Percentiles rank a stretch among this genome's conserved stretches.
Evolutionary conservation across 2,797 vertebrate species (phyloP).

Genomic region (Rhynchotus rufescens): DNA sequence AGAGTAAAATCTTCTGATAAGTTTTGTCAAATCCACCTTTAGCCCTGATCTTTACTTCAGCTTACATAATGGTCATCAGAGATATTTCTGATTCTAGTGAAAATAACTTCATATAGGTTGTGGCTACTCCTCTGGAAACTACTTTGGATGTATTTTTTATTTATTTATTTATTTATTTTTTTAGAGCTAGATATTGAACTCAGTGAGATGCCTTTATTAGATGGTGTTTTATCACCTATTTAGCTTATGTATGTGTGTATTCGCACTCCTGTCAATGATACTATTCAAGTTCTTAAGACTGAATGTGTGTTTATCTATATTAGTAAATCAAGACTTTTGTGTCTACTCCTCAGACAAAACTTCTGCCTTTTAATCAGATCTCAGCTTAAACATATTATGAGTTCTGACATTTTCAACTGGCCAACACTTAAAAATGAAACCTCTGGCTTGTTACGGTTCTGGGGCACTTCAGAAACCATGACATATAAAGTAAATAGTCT

Average conservation of each 20-base stretch:
- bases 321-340: neutral
- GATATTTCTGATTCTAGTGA: neutral
- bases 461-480: neutral
- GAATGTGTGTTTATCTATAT: neutral
- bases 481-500: slow-evolving; percentile 26
- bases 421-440: slow-evolving; percentile 24
- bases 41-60: neutral
- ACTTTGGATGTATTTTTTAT: neutral
- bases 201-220: neutral
- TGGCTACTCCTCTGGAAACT: neutral
- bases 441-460: neutral
- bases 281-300: neutral
- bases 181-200: neutral
- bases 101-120: neutral
- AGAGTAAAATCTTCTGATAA: neutral
- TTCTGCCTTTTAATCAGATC: neutral
- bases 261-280: neutral
- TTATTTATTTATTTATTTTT: neutral
- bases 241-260: neutral
- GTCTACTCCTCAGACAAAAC: slow-evolving; percentile 21
- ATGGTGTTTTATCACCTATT: neutral
- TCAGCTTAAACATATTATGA: neutral
- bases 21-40: neutral
- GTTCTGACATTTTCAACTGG: slow-evolving; percentile 32
- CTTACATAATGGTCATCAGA: neutral